A percentile compares a stretch with the other conserved stretches of the same genome.
These are phyloP conservation scores for Cordilura impudica DNA, from an alignment of 2,888 invertebrate species.

Conservation along the genomic window DNA sequence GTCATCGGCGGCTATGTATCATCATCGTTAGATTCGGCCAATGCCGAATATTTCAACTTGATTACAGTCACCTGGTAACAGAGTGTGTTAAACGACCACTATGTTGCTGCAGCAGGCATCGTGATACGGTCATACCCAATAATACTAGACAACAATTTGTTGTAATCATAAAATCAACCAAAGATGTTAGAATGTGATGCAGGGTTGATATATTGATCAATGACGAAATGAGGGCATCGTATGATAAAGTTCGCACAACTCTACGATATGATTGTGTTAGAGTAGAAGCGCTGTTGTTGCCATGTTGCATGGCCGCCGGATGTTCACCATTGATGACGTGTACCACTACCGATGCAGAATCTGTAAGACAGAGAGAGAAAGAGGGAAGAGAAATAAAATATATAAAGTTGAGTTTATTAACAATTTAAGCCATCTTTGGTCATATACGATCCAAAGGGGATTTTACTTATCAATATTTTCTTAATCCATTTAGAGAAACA, in stretches of 20 bases:
- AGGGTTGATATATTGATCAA: slow-evolving; percentile 57
- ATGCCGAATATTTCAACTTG: slow-evolving; percentile 39
- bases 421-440: no score
- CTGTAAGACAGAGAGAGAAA: no score
- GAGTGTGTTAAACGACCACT: slow-evolving; percentile 32
- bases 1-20: background rate
- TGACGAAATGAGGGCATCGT: slow-evolving; percentile 51
- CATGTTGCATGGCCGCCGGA: slow-evolving; percentile 83
- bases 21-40: slow-evolving; percentile 46
- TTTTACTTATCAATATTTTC: no score
- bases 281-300: slow-evolving; percentile 77
- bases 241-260: slow-evolving; percentile 64
- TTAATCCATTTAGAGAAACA: no score
- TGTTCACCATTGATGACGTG: slow-evolving; percentile 89
- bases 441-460: no score
- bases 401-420: no score
- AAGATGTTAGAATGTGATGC: slow-evolving; percentile 40
- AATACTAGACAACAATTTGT: slow-evolving; percentile 55
- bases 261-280: slow-evolving; percentile 68
- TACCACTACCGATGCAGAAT: slow-evolving; percentile 89
- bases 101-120: slow-evolving; percentile 28
- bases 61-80: slow-evolving; percentile 58
- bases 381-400: no score
- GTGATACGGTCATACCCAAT: slow-evolving; percentile 50
- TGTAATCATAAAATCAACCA: slow-evolving; percentile 52